Evolutionary conservation across 2,888 invertebrate species (phyloP).

Genomic region (Cerceris rybyensis): DNA sequence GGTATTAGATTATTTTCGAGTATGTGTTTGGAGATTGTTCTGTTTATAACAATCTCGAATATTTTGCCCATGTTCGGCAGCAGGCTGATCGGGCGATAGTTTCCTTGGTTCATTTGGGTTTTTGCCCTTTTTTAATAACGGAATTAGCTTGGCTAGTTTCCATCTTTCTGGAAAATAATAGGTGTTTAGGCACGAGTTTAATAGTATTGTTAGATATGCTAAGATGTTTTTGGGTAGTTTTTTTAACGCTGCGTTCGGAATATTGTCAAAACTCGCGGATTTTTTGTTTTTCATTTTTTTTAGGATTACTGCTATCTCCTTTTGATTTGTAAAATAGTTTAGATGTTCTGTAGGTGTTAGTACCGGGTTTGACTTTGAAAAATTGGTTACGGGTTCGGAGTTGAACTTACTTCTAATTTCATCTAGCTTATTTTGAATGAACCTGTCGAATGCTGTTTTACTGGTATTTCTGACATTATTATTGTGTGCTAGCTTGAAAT

Average conservation of each 20-base stretch:
- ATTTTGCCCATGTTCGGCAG: conserved; percentile 10
- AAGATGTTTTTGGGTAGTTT: background rate
- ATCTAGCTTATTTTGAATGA: background rate
- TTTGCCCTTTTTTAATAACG: background rate
- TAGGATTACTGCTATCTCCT: background rate
- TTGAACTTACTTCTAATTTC: background rate
- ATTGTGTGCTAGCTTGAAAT: background rate
- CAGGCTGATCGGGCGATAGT: background rate
- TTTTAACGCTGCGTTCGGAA: background rate
- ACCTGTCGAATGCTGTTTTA: background rate
- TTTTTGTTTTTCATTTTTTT: conserved; percentile 1
- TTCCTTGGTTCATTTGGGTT: background rate
- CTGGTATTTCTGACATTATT: background rate
- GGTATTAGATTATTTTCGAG: background rate
- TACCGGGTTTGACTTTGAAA: background rate
- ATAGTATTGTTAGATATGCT: background rate
- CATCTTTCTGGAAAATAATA: background rate
- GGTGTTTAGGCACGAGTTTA: background rate
- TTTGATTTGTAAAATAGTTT: background rate
- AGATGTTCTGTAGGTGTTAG: background rate
- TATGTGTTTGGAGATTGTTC: background rate
- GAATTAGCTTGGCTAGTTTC: background rate
- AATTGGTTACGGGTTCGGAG: background rate
- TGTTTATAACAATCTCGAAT: background rate
- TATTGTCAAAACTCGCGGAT: background rate